Base-by-base conservation (phyloP, 2,888 invertebrate genomes). In the Aquatica leii region DNA sequence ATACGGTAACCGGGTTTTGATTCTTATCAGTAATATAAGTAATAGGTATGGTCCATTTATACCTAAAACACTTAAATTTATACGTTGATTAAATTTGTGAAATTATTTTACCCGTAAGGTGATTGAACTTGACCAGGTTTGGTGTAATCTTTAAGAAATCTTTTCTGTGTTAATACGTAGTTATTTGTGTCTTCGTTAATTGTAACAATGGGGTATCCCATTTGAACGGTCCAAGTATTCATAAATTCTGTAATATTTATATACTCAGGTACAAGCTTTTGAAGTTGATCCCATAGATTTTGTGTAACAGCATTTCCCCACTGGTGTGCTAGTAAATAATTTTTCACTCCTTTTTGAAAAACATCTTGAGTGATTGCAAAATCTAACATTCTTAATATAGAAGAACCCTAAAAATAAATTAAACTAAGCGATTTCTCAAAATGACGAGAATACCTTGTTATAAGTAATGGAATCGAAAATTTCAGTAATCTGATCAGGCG, bases 391-490 rank as follows among this genome's bases (percentile, higher is more conserved):
- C 95, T 85, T 55, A 97, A 85, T 5, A 97, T 83, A 0, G 95
- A 89, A 0, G 94, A 89, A n/a, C 95, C 95, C 91, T 93, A 24
- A 76, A 77, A 63, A 59, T 52, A 12, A 18, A 17, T 46, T 15
- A 56, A 49, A 50, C 3, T 50, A 40, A 21, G 15, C 40, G 3
- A 6, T n/a, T 6, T 12, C 3, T 12, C 14, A 43, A 12, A 43
- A 14, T 12, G 9, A 2, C 1, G 41, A 43, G 17, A 17, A 77
- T 79, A 93, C 94, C 86, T 97, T 97, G 67, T 88, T 89, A 76
- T 98, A 98, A 0, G 96, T 94, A 66, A 98, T 97, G 0, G 86
- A 81, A 79, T 97, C 97, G 78, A 97, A 97, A 59, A 96, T 90
- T 69, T 94, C 91, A 0, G 93, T 94, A 58, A 98, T 97, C 83